Percentiles rank a stretch among this genome's conserved stretches.
These are phyloP conservation scores for Reticulitermes lucifugus DNA, from an alignment of 2,888 invertebrate species.

Conservation along the genomic window DNA sequence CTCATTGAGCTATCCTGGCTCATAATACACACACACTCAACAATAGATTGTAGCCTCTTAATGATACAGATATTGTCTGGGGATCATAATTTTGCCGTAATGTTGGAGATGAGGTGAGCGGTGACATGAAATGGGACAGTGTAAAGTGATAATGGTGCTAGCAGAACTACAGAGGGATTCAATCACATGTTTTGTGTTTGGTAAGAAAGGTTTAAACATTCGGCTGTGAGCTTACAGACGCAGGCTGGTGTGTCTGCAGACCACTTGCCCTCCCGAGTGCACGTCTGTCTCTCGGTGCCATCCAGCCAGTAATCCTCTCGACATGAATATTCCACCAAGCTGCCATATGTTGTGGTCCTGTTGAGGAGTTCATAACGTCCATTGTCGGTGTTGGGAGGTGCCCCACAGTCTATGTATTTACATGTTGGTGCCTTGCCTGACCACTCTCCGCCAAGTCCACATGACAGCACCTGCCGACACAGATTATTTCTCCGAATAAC, in stretches of 20 bases:
- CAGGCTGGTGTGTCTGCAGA: slow-evolving; percentile 87
- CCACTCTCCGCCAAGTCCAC: slow-evolving; percentile 90
- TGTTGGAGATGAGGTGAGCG: no score
- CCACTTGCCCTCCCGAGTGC: slow-evolving; percentile 89
- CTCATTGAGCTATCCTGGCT: no score
- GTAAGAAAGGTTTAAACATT: no score
- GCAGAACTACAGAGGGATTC: no score
- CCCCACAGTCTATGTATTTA: slow-evolving; percentile 88
- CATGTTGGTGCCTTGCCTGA: slow-evolving; percentile 83
- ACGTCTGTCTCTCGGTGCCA: slow-evolving; percentile 74
- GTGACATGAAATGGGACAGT: no score
- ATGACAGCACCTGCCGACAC: slow-evolving; percentile 75
- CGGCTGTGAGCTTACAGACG: slow-evolving; percentile 72
- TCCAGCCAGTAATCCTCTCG: slow-evolving; percentile 86
- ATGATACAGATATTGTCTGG: no score
- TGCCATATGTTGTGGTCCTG: slow-evolving; percentile 84
- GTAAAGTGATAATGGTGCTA: no score
- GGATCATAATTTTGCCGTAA: no score
- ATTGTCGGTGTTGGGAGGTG: slow-evolving; percentile 82
- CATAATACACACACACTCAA: no score
- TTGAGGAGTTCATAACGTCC: slow-evolving; percentile 80
- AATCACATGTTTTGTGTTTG: no score
- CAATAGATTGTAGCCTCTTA: no score
- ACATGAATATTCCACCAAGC: slow-evolving; percentile 83
- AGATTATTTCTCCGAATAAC: slow-evolving; percentile 15